Evolutionary conservation across 2,888 invertebrate genomes (phyloP), one percentile per base, ranked within the genome.

Genomic region (Drosophila heteroneura): DNA sequence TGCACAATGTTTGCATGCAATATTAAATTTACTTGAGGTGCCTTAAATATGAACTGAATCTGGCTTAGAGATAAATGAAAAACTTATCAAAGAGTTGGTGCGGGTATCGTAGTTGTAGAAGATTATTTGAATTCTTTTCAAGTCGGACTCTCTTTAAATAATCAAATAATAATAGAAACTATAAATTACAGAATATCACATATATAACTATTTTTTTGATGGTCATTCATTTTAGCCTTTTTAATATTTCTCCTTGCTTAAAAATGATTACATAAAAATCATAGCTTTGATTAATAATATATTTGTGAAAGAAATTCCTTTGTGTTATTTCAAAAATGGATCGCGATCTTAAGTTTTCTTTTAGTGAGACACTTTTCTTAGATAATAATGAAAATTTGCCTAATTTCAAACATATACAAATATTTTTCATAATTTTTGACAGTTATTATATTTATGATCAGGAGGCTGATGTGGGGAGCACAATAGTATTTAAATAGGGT

Each of bases 241-340:
- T n/a, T 5, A 0, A 41, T 41, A n/a, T 0, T 5, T n/a, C 5
- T 41, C 2, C 5, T 2, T n/a, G 3, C 0, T n/a, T n/a, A n/a
- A 41, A 41, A 41, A 41, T n/a, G n/a, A 3, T 14, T 14, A 14
- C 14, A 10, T 33, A 10, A 33, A 12, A 22, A 22, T 44, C n/a
- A 39, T 10, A 5, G 39, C 19, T 9, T 0, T 19, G 16, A 39
- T 39, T 2, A 39, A 19, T 0, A 9, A 19, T 9, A 39, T 19
- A 3, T 19, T 19, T 19, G 5, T 9, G 19, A 39, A 39, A 0
- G 0, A 2, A 1, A n/a, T n/a, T 41, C 2, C 5, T 41, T 41
- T n/a, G 39, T n/a, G n/a, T 5, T n/a, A 5, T n/a, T 0, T n/a
- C n/a, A n/a, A 19, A 41, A n/a, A n/a, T n/a, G 16, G 0, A 6